Base-by-base conservation (phyloP, 2,888 invertebrate genomes). In the Mesodorylaimus sp. region DNA sequence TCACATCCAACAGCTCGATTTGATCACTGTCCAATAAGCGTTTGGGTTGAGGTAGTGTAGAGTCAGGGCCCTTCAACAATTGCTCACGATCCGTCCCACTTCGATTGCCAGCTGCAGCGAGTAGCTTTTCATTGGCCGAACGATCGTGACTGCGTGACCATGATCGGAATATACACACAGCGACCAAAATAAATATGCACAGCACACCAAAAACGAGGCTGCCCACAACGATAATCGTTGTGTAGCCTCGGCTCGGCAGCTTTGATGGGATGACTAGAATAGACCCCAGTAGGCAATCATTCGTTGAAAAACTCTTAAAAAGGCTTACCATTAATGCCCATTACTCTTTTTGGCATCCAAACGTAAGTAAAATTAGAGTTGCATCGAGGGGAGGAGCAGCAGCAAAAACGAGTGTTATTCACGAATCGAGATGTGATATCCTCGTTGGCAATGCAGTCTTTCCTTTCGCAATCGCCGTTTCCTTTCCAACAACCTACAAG, bases 401-500 rank as follows among this genome's bases (percentile, higher is more conserved):
- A 48, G 23, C 48, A 48, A 28, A 41, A 48, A 24, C 23, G 39
- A 5, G 29, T 37, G 25, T 41, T 39, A 28, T 48, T 41, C 13
- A 47, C 23, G n/a, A 19, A 5, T 2, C 16, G 21, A 26, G 2
- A 3, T 7, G 13, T 23, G 5, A 23, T 38, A 24, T 25, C 3
- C 2, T 27, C 45, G 3, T 5, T 26, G 39, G 48, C 48, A 27
- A 48, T 24, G 27, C 48, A 48, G 7, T 41, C 27, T n/a, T 10
- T 16, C 2, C n/a, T 3, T 24, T 39, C 28, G 25, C 48, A 39
- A 19, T 42, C 48, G 3, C 10, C 39, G 5, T 36, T 24, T 16
- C 48, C 48, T n/a, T 24, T 48, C 48, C 48, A 48, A 24, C 48
- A 48, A 16, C 48, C 48, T 48, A 27, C 23, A 39, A 41, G n/a